Evolutionary conservation across 2,888 invertebrate genomes (phyloP).

Genomic region (Thera britannica): DNA sequence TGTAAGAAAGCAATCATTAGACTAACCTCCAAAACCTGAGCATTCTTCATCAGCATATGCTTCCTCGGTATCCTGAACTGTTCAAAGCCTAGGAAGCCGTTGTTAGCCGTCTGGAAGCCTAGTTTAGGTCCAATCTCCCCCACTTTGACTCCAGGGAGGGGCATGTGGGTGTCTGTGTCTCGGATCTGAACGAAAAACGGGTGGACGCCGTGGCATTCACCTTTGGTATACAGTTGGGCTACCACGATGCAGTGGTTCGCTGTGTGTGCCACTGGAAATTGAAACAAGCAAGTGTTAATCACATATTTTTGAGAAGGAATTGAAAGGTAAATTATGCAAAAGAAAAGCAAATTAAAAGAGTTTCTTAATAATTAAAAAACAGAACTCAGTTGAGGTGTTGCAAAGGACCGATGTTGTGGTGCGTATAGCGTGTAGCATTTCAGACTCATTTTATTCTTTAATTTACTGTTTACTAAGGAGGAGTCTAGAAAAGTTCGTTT

Average conservation of each 20-base stretch:
- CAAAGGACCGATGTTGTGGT: not conserved
- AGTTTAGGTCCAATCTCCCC: constrained; percentile 97
- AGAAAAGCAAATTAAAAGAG: too few species aligned
- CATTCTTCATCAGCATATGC: constrained; percentile 97
- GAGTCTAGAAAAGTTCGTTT: too few species aligned
- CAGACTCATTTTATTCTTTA: too few species aligned
- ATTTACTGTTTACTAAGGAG: too few species aligned
- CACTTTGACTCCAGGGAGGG: constrained; percentile 92
- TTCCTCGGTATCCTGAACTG: constrained; percentile 92
- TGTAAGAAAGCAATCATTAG: too few species aligned
- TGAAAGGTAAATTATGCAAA: too few species aligned
- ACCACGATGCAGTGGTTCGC: constrained; percentile 95
- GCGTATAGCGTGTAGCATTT: not conserved
- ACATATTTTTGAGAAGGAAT: too few species aligned
- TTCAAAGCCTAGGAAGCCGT: constrained; percentile 94
- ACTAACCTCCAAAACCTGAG: constrained; percentile 87
- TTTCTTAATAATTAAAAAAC: too few species aligned
- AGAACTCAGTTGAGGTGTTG: not conserved
- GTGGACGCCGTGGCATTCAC: constrained; percentile 92
- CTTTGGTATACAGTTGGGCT: constrained; percentile 93
- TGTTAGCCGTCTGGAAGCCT: constrained; percentile 94
- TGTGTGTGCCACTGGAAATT: constrained; percentile 92
- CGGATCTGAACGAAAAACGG: constrained; percentile 96
- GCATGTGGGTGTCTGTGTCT: constrained; percentile 92
- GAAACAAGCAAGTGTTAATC: constrained; percentile 3